phyloP scores from a whole-genome alignment of 2,113 vertebrate genomes.

The Oreochromis aureus region DNA sequence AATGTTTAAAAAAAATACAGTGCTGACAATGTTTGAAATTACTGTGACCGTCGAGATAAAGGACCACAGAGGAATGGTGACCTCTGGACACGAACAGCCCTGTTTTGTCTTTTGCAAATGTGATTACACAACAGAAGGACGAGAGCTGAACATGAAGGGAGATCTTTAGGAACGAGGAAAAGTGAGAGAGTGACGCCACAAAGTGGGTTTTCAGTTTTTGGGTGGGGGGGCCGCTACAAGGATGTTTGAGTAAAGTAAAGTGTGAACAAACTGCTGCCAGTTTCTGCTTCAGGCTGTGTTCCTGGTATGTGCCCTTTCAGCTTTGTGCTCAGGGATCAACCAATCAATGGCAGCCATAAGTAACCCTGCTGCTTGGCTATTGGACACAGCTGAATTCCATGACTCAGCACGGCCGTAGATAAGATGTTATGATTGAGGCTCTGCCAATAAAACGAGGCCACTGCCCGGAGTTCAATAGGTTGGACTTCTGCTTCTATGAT shows the following conservation, averaged over 20 bases:
- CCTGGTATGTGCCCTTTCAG: conserved; percentile 69
- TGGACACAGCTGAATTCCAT: conserved; percentile 63
- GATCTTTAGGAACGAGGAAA: background rate
- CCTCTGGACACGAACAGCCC: conserved; percentile 30
- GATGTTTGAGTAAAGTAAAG: conserved; percentile 27
- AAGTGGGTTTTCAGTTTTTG: conserved; percentile 25
- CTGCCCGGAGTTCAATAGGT: conserved; percentile 41
- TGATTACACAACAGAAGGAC: conserved; percentile 44
- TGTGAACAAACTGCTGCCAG: conserved; percentile 33
- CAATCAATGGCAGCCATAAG: conserved; percentile 65
- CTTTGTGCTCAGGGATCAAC: conserved; percentile 57
- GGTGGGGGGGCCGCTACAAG: background rate
- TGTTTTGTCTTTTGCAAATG: conserved; percentile 20
- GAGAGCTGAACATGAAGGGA: background rate
- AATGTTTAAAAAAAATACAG: conserved; percentile 13
- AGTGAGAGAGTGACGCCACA: conserved; percentile 16
- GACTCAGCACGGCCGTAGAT: conserved; percentile 59
- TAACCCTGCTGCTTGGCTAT: conserved; percentile 56
- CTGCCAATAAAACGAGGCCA: conserved; percentile 57
- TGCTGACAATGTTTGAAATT: conserved; percentile 30
- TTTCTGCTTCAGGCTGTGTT: conserved; percentile 62
- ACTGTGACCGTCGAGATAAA: conserved; percentile 60
- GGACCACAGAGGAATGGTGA: conserved; percentile 50
- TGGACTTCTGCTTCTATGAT: conserved; percentile 13
- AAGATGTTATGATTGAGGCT: conserved; percentile 65